These are phyloP conservation scores for Hyposoter didymator DNA, from an alignment of 2,888 invertebrate genomes.

Conservation along the genomic window DNA sequence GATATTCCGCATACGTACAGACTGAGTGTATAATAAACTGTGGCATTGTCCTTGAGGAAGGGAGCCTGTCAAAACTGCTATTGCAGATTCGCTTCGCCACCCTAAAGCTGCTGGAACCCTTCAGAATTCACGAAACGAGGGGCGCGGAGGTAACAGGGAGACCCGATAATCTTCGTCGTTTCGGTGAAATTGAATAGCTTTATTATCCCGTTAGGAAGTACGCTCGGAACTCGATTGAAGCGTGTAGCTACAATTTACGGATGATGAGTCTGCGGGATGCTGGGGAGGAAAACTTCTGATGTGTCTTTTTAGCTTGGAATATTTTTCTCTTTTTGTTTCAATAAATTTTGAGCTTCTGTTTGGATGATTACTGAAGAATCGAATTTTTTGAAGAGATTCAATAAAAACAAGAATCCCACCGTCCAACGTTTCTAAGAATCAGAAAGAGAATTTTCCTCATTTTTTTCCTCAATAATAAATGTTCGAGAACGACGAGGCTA, in stretches of 20 bases:
- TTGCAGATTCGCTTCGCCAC: slow-evolving; percentile 81
- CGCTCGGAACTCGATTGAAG: slow-evolving; percentile 27
- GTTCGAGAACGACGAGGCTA: slow-evolving; percentile 5
- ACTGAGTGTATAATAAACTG: slow-evolving; percentile 16
- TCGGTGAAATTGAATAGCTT: slow-evolving; percentile 72
- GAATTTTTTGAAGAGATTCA: background rate
- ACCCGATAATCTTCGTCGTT: slow-evolving; percentile 74
- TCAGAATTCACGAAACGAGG: slow-evolving; percentile 54
- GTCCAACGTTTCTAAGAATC: slow-evolving; percentile 16
- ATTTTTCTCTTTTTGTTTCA: no score
- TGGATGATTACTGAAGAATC: background rate
- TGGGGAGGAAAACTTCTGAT: slow-evolving; percentile 9
- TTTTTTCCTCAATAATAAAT: slow-evolving; percentile 8
- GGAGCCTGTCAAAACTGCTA: slow-evolving; percentile 81
- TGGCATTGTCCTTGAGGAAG: slow-evolving; percentile 73
- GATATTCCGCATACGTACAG: slow-evolving; percentile 44
- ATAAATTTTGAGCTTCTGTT: background rate
- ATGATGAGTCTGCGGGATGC: slow-evolving; percentile 8
- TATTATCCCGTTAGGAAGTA: slow-evolving; percentile 70
- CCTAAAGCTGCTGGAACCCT: slow-evolving; percentile 54
- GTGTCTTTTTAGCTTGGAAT: slow-evolving; percentile 11
- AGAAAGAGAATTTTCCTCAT: background rate
- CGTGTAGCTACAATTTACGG: slow-evolving; percentile 23
- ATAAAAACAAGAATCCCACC: background rate
- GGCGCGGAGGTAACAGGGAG: slow-evolving; percentile 65